phyloP scores from a whole-genome alignment of 2,888 invertebrate species.

The Noctua janthe region DNA sequence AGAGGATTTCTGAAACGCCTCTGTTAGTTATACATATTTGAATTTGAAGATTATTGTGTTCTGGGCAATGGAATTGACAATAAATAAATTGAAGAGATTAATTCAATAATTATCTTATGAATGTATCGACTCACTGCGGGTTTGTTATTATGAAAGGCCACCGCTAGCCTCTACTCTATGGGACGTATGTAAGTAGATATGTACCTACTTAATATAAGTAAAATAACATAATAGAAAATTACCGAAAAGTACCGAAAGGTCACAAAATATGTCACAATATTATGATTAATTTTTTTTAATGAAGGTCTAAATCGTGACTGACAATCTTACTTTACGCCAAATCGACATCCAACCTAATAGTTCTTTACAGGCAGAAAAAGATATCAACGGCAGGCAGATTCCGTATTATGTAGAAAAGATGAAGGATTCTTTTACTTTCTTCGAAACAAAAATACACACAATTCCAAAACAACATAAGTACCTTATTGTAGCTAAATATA shows the following conservation, averaged over 20 bases:
- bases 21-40: constrained; percentile 52
- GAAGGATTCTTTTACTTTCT: not conserved
- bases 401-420: not conserved
- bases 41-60: constrained; percentile 49
- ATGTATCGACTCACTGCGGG: not conserved
- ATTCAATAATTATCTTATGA: not conserved
- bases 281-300: not conserved
- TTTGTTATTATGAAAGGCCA: not conserved
- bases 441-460: not conserved
- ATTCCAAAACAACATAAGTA: not conserved
- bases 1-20: constrained; percentile 59
- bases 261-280: not conserved
- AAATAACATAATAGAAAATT: not conserved
- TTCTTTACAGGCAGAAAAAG: not conserved
- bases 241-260: not conserved
- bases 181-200: not conserved
- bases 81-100: constrained; percentile 6
- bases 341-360: not conserved
- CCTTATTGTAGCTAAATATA: not conserved
- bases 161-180: not conserved
- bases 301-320: not conserved
- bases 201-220: too few species aligned
- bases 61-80: constrained; percentile 16
- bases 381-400: not conserved
- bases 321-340: not conserved